phyloP scores from a whole-genome alignment of 1,140 invertebrate genomes.

The Ladona fulva region DNA sequence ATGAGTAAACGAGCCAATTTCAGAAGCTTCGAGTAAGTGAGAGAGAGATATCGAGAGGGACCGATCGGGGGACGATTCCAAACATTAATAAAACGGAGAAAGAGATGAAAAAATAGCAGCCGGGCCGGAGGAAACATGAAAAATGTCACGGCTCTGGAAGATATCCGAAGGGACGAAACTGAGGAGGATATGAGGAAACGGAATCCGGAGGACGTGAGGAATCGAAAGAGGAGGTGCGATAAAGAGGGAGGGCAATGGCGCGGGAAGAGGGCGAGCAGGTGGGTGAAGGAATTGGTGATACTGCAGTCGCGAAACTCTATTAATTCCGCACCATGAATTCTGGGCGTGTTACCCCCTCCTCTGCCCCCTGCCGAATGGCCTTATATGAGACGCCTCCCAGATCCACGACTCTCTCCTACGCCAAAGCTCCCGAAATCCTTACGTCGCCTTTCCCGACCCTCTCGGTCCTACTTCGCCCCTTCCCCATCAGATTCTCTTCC shows the following conservation, averaged over 20 bases:
- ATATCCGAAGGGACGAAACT: too few species aligned
- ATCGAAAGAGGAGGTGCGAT: too few species aligned
- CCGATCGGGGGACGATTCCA: too few species aligned
- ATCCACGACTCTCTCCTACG: neutral
- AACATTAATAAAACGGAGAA: too few species aligned
- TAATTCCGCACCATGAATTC: slow-evolving; percentile 1
- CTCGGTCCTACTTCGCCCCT: neutral
- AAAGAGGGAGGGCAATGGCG: neutral
- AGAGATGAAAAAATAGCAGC: too few species aligned
- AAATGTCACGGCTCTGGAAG: too few species aligned
- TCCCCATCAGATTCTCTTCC: neutral
- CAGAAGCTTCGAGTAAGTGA: too few species aligned
- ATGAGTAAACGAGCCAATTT: too few species aligned
- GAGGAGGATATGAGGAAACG: too few species aligned
- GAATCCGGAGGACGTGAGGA: too few species aligned
- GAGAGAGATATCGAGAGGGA: too few species aligned
- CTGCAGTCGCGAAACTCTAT: slow-evolving; percentile 7
- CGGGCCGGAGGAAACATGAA: too few species aligned
- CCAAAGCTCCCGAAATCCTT: neutral
- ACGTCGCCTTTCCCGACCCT: neutral
- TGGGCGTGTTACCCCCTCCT: neutral
- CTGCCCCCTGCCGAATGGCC: neutral
- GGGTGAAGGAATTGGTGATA: neutral
- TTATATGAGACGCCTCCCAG: neutral
- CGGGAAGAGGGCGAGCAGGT: neutral